Conservation (phyloP, 1,140 invertebrate genomes). For the Ditylenchus dipsaci region DNA sequence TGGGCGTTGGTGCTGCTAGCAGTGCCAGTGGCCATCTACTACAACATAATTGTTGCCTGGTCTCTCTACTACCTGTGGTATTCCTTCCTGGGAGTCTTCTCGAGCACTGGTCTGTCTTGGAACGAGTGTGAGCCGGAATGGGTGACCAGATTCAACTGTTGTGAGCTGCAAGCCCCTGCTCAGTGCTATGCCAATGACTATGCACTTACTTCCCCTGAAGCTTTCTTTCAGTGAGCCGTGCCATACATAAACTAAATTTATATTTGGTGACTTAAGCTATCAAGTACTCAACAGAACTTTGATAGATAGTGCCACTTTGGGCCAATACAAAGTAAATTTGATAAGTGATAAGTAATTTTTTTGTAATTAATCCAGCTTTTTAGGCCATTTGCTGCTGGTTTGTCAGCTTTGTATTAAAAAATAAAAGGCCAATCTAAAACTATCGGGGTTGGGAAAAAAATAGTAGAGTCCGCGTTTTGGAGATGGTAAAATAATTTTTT, state of each 20-base stretch:
- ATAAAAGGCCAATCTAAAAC: constrained; percentile 10
- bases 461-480: no score
- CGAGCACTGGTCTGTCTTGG: constrained; percentile 36
- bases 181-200: constrained; percentile 34
- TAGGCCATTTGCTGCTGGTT: neutral
- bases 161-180: constrained; percentile 32
- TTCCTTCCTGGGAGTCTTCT: constrained; percentile 47
- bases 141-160: constrained; percentile 45
- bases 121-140: constrained; percentile 43
- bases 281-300: constrained; percentile 51
- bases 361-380: neutral
- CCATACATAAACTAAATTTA: no score
- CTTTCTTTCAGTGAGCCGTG: constrained; percentile 51
- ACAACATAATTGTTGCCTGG: constrained; percentile 62
- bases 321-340: constrained; percentile 28
- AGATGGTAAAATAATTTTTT: no score
- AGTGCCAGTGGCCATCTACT: constrained; percentile 60
- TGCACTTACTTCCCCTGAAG: constrained; percentile 49
- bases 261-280: constrained; percentile 27
- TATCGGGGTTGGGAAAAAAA: no score
- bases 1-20: constrained; percentile 61
- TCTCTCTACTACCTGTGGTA: constrained; percentile 59
- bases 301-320: constrained; percentile 35
- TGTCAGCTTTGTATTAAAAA: neutral
- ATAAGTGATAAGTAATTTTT: neutral